These are phyloP conservation scores for Chelon auratus DNA, from an alignment of 2,797 vertebrate species.

Conservation along the genomic window DNA sequence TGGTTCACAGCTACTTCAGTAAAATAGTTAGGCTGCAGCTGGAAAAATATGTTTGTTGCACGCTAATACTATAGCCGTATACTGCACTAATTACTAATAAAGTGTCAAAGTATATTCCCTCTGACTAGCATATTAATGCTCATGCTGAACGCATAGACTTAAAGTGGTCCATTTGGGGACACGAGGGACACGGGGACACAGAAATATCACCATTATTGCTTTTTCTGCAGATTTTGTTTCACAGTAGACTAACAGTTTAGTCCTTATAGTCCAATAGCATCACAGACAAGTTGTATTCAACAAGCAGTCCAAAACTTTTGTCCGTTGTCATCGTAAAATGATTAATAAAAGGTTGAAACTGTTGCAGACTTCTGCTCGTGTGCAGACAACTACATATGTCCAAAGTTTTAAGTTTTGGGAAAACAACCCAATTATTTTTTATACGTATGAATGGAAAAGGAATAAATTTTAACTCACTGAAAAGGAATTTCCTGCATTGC, in stretches of 20 bases:
- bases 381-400: neutral
- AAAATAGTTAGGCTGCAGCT: constrained; percentile 39
- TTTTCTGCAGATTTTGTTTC: constrained; percentile 11
- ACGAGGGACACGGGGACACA: neutral
- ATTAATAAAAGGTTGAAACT: neutral
- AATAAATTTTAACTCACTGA: neutral
- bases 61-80: constrained; percentile 36
- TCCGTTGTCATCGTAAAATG: neutral
- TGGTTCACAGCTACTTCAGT: constrained; percentile 51
- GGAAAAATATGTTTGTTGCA: constrained; percentile 53
- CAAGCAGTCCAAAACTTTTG: neutral
- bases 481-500: neutral
- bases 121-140: constrained; percentile 5
- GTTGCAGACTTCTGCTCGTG: neutral
- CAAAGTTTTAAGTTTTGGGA: constrained; percentile 1
- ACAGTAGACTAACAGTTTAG: constrained; percentile 12
- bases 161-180: constrained; percentile 6
- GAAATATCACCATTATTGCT: neutral
- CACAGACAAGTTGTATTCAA: neutral
- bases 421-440: constrained; percentile 1
- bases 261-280: neutral
- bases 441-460: neutral
- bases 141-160: neutral
- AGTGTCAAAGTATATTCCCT: constrained; percentile 4
- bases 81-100: constrained; percentile 22